Conservation (phyloP, 1,140 invertebrate species). For the Drosophila pseudoobscura region DNA sequence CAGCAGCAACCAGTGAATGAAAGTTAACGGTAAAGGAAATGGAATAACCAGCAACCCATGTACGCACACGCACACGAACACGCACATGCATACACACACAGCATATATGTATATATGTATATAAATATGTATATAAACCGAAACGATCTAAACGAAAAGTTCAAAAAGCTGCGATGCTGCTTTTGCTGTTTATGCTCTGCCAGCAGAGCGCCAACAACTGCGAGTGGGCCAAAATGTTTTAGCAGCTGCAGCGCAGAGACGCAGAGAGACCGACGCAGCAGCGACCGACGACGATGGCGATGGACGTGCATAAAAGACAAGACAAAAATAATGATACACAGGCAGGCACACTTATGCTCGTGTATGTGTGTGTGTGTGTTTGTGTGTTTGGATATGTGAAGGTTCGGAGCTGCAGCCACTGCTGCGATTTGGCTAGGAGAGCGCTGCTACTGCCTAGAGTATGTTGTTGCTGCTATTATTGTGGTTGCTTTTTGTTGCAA, state of each 20-base stretch:
- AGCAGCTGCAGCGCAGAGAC: constrained; percentile 25
- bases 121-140: too few species aligned
- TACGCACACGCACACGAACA: too few species aligned
- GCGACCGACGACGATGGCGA: neutral
- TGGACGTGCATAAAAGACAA: constrained; percentile 36
- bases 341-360: constrained; percentile 8
- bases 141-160: constrained; percentile 15
- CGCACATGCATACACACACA: neutral
- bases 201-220: constrained; percentile 2
- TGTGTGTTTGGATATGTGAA: constrained; percentile 2
- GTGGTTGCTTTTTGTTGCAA: constrained; percentile 57
- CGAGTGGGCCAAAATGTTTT: too few species aligned
- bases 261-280: neutral
- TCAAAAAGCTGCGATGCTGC: constrained; percentile 10
- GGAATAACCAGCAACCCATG: constrained; percentile 11
- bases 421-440: constrained; percentile 48
- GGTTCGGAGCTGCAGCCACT: constrained; percentile 38
- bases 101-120: too few species aligned
- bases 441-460: constrained; percentile 12
- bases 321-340: constrained; percentile 40
- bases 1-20: constrained; percentile 16
- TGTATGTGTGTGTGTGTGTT: constrained; percentile 9
- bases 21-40: constrained; percentile 52
- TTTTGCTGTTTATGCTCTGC: constrained; percentile 5
- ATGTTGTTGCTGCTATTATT: constrained; percentile 38